These are phyloP conservation scores for Neomonachus schauinslandi DNA, from an alignment of 2,113 vertebrate species.

Conservation along the genomic window DNA sequence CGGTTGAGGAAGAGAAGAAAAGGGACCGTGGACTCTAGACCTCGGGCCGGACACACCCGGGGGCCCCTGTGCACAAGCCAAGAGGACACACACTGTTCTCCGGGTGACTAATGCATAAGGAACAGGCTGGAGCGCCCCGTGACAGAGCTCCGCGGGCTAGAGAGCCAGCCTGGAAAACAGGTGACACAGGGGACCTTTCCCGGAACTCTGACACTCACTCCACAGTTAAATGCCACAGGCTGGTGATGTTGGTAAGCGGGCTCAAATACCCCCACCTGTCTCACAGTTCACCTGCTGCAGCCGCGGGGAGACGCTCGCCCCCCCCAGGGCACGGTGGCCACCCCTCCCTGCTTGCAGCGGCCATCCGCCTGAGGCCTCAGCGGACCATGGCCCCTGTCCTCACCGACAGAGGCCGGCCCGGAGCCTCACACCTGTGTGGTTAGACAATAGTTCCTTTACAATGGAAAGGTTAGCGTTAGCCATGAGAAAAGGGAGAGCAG, in stretches of 20 bases:
- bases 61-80: rapidly evolving
- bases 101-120: background rate
- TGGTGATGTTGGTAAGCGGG: rapidly evolving
- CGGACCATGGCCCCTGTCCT: rapidly evolving
- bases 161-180: background rate
- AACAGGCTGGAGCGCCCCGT: background rate
- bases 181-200: background rate
- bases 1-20: background rate
- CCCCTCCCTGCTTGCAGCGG: rapidly evolving
- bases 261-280: background rate
- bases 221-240: background rate
- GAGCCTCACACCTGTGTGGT: too few species aligned
- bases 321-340: background rate
- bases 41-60: background rate
- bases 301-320: too few species aligned
- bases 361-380: rapidly evolving
- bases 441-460: background rate
- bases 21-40: background rate
- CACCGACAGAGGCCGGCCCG: rapidly evolving
- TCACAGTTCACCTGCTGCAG: too few species aligned
- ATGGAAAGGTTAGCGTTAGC: background rate
- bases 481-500: background rate
- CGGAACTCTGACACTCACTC: background rate
- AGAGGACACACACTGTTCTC: background rate
- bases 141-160: background rate